A percentile compares a stretch with the other conserved stretches of the same genome.
These are phyloP conservation scores for Pegoplata infirma DNA, from an alignment of 2,888 invertebrate genomes.

Conservation along the genomic window DNA sequence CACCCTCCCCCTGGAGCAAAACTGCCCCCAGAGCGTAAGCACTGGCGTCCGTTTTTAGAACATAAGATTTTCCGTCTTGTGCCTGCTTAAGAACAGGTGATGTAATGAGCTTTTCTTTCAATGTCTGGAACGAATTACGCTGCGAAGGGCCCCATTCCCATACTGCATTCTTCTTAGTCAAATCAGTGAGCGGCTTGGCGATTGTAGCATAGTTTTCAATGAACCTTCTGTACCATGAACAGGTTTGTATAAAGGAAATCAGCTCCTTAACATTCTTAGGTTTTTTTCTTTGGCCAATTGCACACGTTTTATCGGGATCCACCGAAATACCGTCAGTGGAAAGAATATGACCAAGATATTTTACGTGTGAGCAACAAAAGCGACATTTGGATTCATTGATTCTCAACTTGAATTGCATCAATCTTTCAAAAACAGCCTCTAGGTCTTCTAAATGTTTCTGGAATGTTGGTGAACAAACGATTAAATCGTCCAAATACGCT, in stretches of 20 bases:
- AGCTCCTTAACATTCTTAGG: conserved; percentile 30
- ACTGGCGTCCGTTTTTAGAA: conserved; percentile 27
- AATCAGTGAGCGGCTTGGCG: conserved; percentile 20
- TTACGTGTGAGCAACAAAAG: conserved; percentile 14
- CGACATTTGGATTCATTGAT: conserved; percentile 1
- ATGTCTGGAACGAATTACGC: background rate
- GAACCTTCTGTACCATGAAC: conserved; percentile 33
- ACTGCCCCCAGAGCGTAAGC: too few relatives aligned
- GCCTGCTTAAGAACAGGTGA: conserved; percentile 32
- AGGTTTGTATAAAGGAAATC: conserved; percentile 36
- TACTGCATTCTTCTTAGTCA: conserved; percentile 30
- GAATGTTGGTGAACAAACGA: conserved; percentile 8
- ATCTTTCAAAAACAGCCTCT: background rate
- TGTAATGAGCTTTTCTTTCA: too few relatives aligned
- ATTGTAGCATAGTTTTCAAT: background rate
- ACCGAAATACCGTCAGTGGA: conserved; percentile 7
- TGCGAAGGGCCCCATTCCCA: conserved; percentile 27
- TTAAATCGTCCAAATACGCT: conserved; percentile 21
- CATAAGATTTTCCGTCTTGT: conserved; percentile 12
- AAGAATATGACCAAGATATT: conserved; percentile 20
- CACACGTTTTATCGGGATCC: conserved; percentile 49
- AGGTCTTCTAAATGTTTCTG: conserved; percentile 1
- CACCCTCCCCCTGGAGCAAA: too few relatives aligned
- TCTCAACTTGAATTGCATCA: background rate
- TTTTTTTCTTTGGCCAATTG: background rate